Percentiles rank a stretch among this genome's conserved stretches.
These are phyloP conservation scores for Acleris literana DNA, from an alignment of 2,888 invertebrate genomes.

Conservation along the genomic window DNA sequence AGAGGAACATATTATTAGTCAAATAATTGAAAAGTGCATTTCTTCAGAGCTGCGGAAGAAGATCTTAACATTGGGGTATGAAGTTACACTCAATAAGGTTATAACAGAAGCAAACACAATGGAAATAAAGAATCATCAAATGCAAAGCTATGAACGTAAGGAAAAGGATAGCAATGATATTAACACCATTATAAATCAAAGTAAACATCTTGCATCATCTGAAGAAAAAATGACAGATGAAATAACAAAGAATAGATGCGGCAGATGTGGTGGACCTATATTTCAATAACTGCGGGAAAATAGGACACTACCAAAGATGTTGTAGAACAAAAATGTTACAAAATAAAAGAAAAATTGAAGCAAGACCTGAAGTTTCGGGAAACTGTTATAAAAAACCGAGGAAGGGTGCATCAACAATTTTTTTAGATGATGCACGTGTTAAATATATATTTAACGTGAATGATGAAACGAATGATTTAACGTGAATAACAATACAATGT, in stretches of 20 bases:
- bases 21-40: slow-evolving; percentile 7
- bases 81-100: neutral
- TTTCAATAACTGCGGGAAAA: slow-evolving; percentile 16
- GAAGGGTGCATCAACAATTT: slow-evolving; percentile 4
- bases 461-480: slow-evolving; percentile 36
- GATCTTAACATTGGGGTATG: slow-evolving; percentile 6
- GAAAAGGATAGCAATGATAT: neutral
- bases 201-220: neutral
- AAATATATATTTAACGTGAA: slow-evolving; percentile 35
- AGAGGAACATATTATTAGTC: neutral
- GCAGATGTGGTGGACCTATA: slow-evolving; percentile 4
- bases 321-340: slow-evolving; percentile 14
- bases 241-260: slow-evolving; percentile 8
- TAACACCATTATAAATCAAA: neutral
- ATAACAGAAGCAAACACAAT: slow-evolving; percentile 7
- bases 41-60: slow-evolving; percentile 3
- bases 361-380: neutral
- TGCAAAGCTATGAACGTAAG: neutral
- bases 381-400: neutral
- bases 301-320: slow-evolving; percentile 26
- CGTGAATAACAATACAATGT: slow-evolving; percentile 6
- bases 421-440: slow-evolving; percentile 5
- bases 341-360: slow-evolving; percentile 10
- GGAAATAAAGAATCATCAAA: slow-evolving; percentile 2
- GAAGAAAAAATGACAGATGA: neutral